Conservation (phyloP, 2,888 invertebrate species). For the Zhuqinia jingwanae region DNA sequence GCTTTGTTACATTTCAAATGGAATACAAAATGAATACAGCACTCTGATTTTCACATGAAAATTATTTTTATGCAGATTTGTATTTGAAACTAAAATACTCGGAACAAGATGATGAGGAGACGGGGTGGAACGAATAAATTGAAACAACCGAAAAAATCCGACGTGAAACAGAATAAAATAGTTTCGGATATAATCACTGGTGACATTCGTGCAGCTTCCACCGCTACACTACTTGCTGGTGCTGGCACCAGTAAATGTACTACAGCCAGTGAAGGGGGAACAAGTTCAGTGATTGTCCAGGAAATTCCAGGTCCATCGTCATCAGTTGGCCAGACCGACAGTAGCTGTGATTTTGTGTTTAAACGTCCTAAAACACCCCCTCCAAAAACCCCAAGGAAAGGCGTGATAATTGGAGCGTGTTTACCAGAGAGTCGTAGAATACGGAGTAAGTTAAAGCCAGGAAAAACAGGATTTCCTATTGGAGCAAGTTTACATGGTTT, state of each 20-base stretch:
- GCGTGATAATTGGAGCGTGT: neutral
- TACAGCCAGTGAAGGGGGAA: neutral
- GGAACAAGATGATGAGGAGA: constrained; percentile 18
- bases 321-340: neutral
- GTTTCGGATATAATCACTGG: constrained; percentile 36
- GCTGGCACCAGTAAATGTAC: neutral
- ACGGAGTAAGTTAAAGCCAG: constrained; percentile 33
- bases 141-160: neutral
- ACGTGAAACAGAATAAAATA: neutral
- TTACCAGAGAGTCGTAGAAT: constrained; percentile 10
- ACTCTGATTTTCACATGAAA: constrained; percentile 16
- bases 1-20: too few relatives aligned
- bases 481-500: constrained; percentile 29
- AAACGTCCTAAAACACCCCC: constrained; percentile 34
- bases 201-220: neutral
- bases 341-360: constrained; percentile 18
- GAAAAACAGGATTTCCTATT: constrained; percentile 39
- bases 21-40: too few relatives aligned
- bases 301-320: constrained; percentile 24
- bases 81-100: neutral
- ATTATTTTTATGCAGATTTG: neutral
- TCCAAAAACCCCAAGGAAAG: neutral
- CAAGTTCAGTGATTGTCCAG: neutral
- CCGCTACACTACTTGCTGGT: neutral
- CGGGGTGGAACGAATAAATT: constrained; percentile 34